These are phyloP conservation scores for Psittacula echo DNA, from an alignment of 2,797 vertebrate species.

Conservation along the genomic window DNA sequence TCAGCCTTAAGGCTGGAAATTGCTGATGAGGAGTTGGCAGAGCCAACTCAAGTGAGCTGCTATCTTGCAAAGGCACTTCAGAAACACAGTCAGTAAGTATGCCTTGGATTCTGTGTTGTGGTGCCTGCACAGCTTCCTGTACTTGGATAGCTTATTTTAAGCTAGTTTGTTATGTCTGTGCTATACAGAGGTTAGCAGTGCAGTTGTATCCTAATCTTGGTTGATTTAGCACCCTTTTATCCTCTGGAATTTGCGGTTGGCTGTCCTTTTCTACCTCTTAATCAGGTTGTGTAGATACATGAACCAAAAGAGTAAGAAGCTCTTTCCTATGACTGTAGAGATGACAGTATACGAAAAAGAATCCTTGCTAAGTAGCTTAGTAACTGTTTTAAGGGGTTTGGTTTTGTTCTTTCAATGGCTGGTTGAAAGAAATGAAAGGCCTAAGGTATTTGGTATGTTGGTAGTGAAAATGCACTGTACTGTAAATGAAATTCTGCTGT, in stretches of 20 bases:
- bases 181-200: background rate
- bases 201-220: background rate
- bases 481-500: background rate
- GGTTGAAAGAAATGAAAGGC: background rate
- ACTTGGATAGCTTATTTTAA: background rate
- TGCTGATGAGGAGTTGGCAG: accelerated
- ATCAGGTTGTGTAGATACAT: background rate
- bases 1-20: background rate
- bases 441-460: background rate
- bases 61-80: background rate
- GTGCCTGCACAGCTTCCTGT: background rate
- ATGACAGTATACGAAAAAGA: background rate
- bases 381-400: background rate
- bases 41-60: background rate
- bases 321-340: background rate
- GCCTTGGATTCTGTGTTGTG: background rate
- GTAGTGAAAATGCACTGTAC: background rate
- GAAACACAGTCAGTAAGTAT: background rate
- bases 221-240: background rate
- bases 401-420: background rate
- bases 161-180: background rate
- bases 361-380: background rate
- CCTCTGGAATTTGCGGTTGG: background rate
- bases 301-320: background rate
- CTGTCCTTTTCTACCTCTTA: background rate